phyloP scores from a whole-genome alignment of 2,888 invertebrate genomes.

The Andricus curvator region DNA sequence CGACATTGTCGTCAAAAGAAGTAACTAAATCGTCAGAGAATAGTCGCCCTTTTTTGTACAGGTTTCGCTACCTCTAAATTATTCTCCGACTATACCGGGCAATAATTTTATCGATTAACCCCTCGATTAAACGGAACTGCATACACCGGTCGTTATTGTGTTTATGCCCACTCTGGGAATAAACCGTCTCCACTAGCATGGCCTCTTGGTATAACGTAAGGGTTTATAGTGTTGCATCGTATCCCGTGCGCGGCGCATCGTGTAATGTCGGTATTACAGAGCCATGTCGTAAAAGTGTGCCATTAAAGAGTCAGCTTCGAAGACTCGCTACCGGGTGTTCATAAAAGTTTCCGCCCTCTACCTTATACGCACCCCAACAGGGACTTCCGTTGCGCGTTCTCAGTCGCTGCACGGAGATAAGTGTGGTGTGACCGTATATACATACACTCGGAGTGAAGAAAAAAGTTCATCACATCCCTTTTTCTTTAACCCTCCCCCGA shows the following conservation, averaged over 20 bases:
- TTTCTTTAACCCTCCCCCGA: conserved; percentile 30
- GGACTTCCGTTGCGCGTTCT: conserved; percentile 14
- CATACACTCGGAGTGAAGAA: conserved; percentile 24
- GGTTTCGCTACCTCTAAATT: conserved; percentile 2
- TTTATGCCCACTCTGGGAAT: conserved; percentile 56
- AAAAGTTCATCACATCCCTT: conserved; percentile 43
- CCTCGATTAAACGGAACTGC: conserved; percentile 26
- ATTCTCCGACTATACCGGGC: not conserved
- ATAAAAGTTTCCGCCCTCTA: conserved; percentile 55
- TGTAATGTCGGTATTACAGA: conserved; percentile 62
- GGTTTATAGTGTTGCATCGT: conserved; percentile 64
- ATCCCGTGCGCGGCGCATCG: conserved; percentile 52
- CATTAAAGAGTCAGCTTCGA: conserved; percentile 60
- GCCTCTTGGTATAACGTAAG: conserved; percentile 50
- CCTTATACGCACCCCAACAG: conserved; percentile 17
- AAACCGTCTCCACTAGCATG: conserved; percentile 50
- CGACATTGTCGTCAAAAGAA: not conserved
- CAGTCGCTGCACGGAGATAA: conserved; percentile 21
- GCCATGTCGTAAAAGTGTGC: conserved; percentile 61
- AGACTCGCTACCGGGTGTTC: conserved; percentile 57
- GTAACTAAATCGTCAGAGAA: not conserved
- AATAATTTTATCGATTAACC: conserved; percentile 29
- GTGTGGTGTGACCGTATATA: conserved; percentile 27
- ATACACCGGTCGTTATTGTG: conserved; percentile 48
- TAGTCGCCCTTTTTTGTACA: not conserved